Conservation (phyloP, 2,888 invertebrate genomes). For the Eupithecia tripunctaria region DNA sequence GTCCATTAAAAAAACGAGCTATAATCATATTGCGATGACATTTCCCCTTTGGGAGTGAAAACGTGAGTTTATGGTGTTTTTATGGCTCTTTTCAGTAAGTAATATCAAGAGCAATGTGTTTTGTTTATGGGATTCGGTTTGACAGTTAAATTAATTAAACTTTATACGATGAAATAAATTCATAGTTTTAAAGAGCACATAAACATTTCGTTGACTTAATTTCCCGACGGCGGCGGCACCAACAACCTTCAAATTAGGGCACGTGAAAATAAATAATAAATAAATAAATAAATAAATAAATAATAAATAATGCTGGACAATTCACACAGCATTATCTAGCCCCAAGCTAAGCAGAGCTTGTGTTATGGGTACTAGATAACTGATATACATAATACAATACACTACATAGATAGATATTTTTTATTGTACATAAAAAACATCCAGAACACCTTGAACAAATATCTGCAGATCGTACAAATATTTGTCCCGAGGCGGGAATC, state of each 20-base stretch:
- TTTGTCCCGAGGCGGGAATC: too few relatives aligned
- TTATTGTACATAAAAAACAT: too few relatives aligned
- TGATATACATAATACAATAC: too few relatives aligned
- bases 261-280: too few relatives aligned
- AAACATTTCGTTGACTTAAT: not conserved
- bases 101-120: conserved; percentile 21
- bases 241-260: not conserved
- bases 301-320: too few relatives aligned
- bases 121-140: not conserved
- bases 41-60: conserved; percentile 42
- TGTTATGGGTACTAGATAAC: too few relatives aligned
- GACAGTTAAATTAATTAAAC: not conserved
- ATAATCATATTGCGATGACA: conserved; percentile 48
- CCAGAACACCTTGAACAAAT: too few relatives aligned
- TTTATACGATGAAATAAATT: not conserved
- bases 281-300: too few relatives aligned
- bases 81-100: conserved; percentile 30
- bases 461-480: too few relatives aligned
- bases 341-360: too few relatives aligned
- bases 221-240: not conserved
- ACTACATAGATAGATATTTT: too few relatives aligned
- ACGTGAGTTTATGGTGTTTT: conserved; percentile 33
- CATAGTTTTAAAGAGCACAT: not conserved
- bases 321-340: too few relatives aligned
- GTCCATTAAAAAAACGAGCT: conserved; percentile 45